Evolutionary conservation across 2,113 vertebrate species (phyloP).

Genomic region (Pteruthius melanotis): DNA sequence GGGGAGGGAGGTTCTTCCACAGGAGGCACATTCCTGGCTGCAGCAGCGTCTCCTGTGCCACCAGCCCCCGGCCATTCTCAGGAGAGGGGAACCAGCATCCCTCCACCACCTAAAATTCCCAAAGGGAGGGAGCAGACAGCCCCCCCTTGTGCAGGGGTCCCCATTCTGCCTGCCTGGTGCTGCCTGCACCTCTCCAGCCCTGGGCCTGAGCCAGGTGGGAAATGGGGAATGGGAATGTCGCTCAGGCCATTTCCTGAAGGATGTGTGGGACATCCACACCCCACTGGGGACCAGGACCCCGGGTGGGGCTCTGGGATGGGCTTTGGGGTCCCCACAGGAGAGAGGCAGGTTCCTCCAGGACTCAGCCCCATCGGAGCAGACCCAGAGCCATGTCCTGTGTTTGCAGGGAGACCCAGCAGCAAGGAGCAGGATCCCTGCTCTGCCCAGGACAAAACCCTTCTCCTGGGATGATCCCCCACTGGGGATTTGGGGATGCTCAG

Average conservation of each 20-base stretch:
- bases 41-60: background rate
- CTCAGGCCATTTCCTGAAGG: background rate
- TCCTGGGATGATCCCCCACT: rapidly evolving
- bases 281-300: rapidly evolving
- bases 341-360: background rate
- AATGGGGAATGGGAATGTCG: background rate
- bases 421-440: background rate
- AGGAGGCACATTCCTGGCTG: background rate
- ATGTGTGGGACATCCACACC: rapidly evolving
- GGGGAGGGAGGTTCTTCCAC: background rate
- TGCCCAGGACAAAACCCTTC: rapidly evolving
- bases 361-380: background rate
- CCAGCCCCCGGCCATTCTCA: rapidly evolving
- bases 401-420: background rate
- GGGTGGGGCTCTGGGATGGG: background rate
- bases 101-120: rapidly evolving
- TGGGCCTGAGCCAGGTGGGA: background rate
- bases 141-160: rapidly evolving
- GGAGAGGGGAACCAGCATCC: background rate
- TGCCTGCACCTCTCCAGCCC: background rate
- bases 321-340: background rate
- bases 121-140: background rate
- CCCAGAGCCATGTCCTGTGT: rapidly evolving
- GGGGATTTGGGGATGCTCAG: background rate
- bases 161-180: background rate